Percentiles rank a stretch among this genome's conserved stretches.
Conservation (phyloP, 2,888 invertebrate species). For the Myathropa florea region DNA sequence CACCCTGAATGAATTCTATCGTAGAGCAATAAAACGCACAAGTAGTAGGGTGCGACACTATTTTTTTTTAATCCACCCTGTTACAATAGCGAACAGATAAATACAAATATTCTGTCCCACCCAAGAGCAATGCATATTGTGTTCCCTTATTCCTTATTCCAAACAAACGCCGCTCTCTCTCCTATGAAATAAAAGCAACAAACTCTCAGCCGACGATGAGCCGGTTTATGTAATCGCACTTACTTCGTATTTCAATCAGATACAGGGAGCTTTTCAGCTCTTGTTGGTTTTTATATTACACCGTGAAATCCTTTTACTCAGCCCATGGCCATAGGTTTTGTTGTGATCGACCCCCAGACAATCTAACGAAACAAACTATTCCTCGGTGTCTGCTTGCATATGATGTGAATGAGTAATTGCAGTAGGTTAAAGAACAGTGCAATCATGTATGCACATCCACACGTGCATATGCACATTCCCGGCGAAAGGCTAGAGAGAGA, state of each 20-base stretch:
- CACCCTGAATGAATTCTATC: too few species aligned
- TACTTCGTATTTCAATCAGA: constrained; percentile 37
- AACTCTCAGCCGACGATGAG: constrained; percentile 32
- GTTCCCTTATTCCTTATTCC: neutral
- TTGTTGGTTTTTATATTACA: neutral
- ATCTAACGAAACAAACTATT: constrained; percentile 43
- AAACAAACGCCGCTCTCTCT: neutral
- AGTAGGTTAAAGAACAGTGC: constrained; percentile 48
- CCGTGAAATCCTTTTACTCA: neutral
- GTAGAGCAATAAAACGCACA: neutral
- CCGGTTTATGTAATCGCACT: constrained; percentile 63
- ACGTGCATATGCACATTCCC: neutral
- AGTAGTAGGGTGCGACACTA: neutral
- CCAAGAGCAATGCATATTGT: neutral
- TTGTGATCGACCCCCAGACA: constrained; percentile 52
- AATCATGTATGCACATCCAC: neutral
- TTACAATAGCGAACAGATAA: neutral
- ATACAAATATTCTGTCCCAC: neutral
- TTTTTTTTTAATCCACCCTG: neutral
- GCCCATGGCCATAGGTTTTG: neutral
- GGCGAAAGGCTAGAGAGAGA: neutral
- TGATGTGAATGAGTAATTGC: constrained; percentile 54
- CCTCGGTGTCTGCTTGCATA: constrained; percentile 28
- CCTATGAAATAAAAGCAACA: neutral
- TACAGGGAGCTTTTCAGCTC: constrained; percentile 32